Base-by-base conservation (phyloP, 2,888 invertebrate species). In the Peribatodes rhomboidaria region DNA sequence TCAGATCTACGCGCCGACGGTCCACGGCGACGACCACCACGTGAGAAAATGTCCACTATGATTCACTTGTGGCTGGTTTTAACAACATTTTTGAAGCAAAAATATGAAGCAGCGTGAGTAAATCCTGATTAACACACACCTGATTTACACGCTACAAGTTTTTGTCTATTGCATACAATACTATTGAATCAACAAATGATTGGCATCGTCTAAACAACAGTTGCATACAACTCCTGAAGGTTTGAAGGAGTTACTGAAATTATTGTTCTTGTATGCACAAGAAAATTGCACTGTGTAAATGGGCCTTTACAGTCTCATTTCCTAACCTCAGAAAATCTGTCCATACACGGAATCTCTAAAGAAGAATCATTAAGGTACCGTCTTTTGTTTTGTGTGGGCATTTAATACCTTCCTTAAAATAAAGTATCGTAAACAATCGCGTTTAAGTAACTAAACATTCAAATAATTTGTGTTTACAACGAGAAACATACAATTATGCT, bases 401-500 rank as follows among this genome's bases (percentile, higher is more conserved):
- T 77, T 76, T 82, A 79, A 74, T 79, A 76, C 74, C 78, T 79
- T 72, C 76, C 75, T 79, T 83, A 84, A 84, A 82, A 82, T 81
- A 79, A 65, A 67, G 74, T 73, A 62, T 78, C 82, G 83, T 86
- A 87, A 86, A 87, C 81, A 85, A 85, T 82, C 81, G 77, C 83
- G 68, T 84, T 80, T 78, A 65, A 79, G 77, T 79, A 79, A 79
- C 83, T 85, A 84, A 87, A 86, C 78, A 84, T 80, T 80, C 83
- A 82, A 86, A 87, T 86, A 80, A 87, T 87, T 80, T 83, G 86
- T 88, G 81, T 88, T 86, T 84, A 87, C 84, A 83, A 84, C 81
- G 76, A 84, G 81, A 85, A 84, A 85, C 86, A 86, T 88, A 86
- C 88, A 89, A 89, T 92, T 92, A 93, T 93, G 92, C 86, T 79